phyloP scores from a whole-genome alignment of 2,113 vertebrate species.

The Ochotona princeps region DNA sequence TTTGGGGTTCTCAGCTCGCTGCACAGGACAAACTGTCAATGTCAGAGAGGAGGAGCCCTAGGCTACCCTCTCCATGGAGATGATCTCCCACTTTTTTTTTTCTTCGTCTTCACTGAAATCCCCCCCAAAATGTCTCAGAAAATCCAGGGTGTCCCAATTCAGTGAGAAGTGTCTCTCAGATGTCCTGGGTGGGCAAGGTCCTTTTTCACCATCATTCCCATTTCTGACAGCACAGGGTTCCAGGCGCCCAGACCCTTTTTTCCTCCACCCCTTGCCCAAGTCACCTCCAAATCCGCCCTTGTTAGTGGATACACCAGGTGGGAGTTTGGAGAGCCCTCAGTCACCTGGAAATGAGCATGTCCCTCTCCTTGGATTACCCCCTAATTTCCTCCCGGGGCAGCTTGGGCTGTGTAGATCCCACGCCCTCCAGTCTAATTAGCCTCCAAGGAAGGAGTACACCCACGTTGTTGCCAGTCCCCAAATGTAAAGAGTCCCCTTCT shows the following conservation, averaged over 20 bases:
- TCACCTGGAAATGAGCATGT: slow-evolving; percentile 41
- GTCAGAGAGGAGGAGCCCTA: slow-evolving; percentile 51
- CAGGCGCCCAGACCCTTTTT: slow-evolving; percentile 14
- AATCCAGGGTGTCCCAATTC: slow-evolving; percentile 6
- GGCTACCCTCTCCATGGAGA: slow-evolving; percentile 23
- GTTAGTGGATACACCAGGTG: slow-evolving; percentile 58
- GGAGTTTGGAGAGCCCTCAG: slow-evolving; percentile 44
- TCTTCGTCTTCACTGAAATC: neutral
- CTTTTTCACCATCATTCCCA: slow-evolving; percentile 45
- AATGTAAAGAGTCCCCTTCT: slow-evolving; percentile 44
- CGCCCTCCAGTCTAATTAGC: slow-evolving; percentile 59
- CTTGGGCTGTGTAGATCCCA: slow-evolving; percentile 66
- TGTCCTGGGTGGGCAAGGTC: slow-evolving; percentile 16
- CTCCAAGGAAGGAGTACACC: slow-evolving; percentile 59
- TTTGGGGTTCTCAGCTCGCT: slow-evolving; percentile 25
- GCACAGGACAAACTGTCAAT: slow-evolving; percentile 43
- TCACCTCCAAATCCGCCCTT: slow-evolving; percentile 69
- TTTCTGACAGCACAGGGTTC: slow-evolving; percentile 24
- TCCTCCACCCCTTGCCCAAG: slow-evolving; percentile 63
- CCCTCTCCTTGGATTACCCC: neutral
- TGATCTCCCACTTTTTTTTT: neutral
- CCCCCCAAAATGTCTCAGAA: slow-evolving; percentile 9
- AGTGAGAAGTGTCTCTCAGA: slow-evolving; percentile 4
- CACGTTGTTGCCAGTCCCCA: slow-evolving; percentile 61
- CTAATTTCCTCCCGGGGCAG: slow-evolving; percentile 61